Evolutionary conservation across 2,888 invertebrate species (phyloP).

Genomic region (Habroteleia sp.): DNA sequence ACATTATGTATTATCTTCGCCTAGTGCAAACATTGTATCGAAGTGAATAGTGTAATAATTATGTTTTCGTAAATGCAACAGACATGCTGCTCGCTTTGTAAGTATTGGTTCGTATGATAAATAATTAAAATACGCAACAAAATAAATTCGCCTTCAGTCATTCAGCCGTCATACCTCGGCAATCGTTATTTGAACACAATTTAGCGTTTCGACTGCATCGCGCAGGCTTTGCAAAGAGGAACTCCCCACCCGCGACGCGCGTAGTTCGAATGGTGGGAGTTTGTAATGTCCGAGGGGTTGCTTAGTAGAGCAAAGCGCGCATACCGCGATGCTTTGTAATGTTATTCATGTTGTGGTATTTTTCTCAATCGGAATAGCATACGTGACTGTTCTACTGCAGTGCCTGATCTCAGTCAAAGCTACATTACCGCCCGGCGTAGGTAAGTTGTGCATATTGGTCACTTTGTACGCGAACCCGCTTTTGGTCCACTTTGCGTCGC

Average conservation of each 20-base stretch:
- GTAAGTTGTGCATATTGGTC: conserved; percentile 73
- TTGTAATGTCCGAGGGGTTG: conserved; percentile 64
- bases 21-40: conserved; percentile 70
- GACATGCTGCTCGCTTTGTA: conserved; percentile 79
- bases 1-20: conserved; percentile 74
- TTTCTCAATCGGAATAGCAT: conserved; percentile 67
- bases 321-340: conserved; percentile 78
- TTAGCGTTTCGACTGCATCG: too few relatives aligned
- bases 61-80: conserved; percentile 66
- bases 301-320: conserved; percentile 76
- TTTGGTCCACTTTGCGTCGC: too few relatives aligned
- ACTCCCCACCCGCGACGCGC: conserved; percentile 40
- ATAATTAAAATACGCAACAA: conserved; percentile 75
- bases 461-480: neutral
- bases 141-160: conserved; percentile 13
- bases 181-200: too few relatives aligned
- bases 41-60: conserved; percentile 62
- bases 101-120: conserved; percentile 79
- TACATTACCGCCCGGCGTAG: conserved; percentile 78
- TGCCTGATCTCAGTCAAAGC: conserved; percentile 65
- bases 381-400: conserved; percentile 54
- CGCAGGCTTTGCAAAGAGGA: conserved; percentile 30
- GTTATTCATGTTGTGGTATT: conserved; percentile 70
- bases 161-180: neutral
- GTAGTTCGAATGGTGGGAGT: conserved; percentile 44